Base-by-base conservation (phyloP, 2,888 invertebrate genomes). In the Uloborus plumipes region DNA sequence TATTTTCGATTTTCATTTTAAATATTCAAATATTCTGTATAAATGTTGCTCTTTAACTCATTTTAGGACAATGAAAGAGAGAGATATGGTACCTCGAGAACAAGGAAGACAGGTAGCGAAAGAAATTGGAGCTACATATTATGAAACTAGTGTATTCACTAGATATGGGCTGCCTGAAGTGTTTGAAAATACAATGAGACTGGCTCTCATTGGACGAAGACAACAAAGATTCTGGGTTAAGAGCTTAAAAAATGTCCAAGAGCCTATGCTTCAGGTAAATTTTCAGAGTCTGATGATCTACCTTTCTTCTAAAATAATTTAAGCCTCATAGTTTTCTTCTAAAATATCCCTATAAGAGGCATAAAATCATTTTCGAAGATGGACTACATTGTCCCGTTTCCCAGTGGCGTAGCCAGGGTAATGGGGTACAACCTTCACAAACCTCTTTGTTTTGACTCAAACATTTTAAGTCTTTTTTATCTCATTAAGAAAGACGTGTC, bases 171-270 rank as follows among this genome's bases (percentile, higher is more conserved):
- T 97, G 9, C 95, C 96, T 88, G 94, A 94, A 89, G 94, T 95
- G 26, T 98, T 97, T 87, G 96, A 96, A 89, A 97, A 97, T 89
- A 95, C 95, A 16, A 96, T 97, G 85, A 91, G 97, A 70, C 95
- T 96, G 0, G 97, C 97, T 0, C 91, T 98, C 71, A 94, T 96
- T 86, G 95, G 97, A 1, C 91, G 97, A 18, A 90, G 97, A 16
- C 96, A 96, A 88, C 95, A 97, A 88, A 91, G 96, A 79, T 97
- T 98, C 90, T 98, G 97, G 97, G 97, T 96, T 94, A 95, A 97
- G 22, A 97, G 96, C 88, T 90, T 98, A 85, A 96, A 97, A 89
- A 93, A 94, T 87, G 96, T 97, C 13, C 94, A 94, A 88, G 90
- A 94, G 82, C 95, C 95, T 0, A 88, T 94, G 76, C 89, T 94